These are phyloP conservation scores for Clarias batrachus DNA, from an alignment of 2,113 vertebrate species.

Conservation along the genomic window DNA sequence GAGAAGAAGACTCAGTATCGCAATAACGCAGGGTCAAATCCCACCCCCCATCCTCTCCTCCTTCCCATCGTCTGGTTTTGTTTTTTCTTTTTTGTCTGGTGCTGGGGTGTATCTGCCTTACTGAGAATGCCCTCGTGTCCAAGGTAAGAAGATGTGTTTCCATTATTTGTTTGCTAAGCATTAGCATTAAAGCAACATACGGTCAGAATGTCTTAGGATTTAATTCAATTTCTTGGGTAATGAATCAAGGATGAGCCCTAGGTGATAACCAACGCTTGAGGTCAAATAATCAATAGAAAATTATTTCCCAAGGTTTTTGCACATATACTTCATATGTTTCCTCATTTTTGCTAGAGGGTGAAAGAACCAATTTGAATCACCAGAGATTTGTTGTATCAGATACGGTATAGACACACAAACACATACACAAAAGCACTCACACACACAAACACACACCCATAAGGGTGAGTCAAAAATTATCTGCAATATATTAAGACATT, in stretches of 20 bases:
- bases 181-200: slow-evolving; percentile 17
- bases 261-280: background rate
- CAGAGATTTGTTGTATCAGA: background rate
- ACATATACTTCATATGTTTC: background rate
- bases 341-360: background rate
- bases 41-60: slow-evolving; percentile 41
- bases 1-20: slow-evolving; percentile 71
- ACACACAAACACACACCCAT: too few species aligned
- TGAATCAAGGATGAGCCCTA: background rate
- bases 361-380: background rate
- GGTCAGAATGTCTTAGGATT: background rate
- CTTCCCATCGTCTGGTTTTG: slow-evolving; percentile 33
- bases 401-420: background rate
- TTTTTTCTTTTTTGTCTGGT: slow-evolving; percentile 56
- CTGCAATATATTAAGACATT: too few species aligned
- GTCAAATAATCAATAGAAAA: background rate
- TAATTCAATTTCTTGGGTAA: background rate
- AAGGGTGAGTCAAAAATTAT: too few species aligned
- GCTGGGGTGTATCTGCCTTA: slow-evolving; percentile 60
- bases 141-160: slow-evolving; percentile 67
- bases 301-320: background rate
- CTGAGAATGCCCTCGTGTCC: slow-evolving; percentile 61
- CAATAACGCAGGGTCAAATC: slow-evolving; percentile 70
- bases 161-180: slow-evolving; percentile 41
- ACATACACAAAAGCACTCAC: too few species aligned